A percentile compares a stretch with the other conserved stretches of the same genome.
Evolutionary conservation across 2,113 vertebrate species (phyloP).

Genomic region (Hucho hucho): DNA sequence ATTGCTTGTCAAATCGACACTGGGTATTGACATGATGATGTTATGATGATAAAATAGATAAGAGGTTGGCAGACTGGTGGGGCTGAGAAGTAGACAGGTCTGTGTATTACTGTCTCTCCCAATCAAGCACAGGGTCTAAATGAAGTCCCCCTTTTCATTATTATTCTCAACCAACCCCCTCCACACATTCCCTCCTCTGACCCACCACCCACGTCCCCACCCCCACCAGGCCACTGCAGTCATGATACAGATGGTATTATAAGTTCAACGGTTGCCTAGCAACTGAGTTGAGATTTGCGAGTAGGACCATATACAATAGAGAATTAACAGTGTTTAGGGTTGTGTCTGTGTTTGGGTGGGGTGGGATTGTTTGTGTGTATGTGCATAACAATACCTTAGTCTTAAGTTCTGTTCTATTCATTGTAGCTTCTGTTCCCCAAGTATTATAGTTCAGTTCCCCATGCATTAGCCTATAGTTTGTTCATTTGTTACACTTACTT

Average conservation of each 20-base stretch:
- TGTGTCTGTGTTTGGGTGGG: not conserved
- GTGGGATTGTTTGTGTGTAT: not conserved
- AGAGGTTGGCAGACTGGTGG: too few relatives aligned
- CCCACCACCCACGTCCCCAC: conserved; percentile 15
- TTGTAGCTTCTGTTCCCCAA: not conserved
- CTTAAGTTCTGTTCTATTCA: too few relatives aligned
- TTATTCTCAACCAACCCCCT: not conserved
- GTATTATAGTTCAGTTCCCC: not conserved
- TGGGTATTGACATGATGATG: too few relatives aligned
- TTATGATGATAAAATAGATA: too few relatives aligned
- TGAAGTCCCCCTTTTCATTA: not conserved
- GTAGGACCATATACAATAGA: conserved; percentile 41
- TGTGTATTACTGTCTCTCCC: not conserved
- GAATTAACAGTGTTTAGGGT: conserved; percentile 56
- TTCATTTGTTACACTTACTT: too few relatives aligned
- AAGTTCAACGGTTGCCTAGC: conserved; percentile 72
- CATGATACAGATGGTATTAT: conserved; percentile 53
- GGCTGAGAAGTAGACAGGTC: not conserved
- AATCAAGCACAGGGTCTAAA: not conserved
- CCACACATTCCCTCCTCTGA: not conserved
- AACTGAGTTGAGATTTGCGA: conserved; percentile 64
- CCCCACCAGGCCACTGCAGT: conserved; percentile 35
- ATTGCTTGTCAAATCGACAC: too few relatives aligned
- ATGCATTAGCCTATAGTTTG: not conserved
- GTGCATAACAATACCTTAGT: not conserved